Conservation (phyloP, 2,888 invertebrate species). For the Dilophus febrilis region DNA sequence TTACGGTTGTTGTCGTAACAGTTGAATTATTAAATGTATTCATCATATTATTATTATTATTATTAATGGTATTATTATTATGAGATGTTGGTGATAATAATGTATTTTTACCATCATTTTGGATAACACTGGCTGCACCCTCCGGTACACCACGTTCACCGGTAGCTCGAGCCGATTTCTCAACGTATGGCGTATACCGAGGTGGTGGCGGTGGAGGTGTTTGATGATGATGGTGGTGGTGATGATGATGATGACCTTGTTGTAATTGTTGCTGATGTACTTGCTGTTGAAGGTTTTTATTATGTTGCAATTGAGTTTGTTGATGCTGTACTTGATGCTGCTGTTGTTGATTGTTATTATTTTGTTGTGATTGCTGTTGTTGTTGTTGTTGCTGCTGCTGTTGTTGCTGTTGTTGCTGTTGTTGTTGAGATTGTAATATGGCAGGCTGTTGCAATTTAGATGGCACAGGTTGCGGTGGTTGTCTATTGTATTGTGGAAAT, state of each 20-base stretch:
- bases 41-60: not conserved
- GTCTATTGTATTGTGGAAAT: constrained; percentile 18
- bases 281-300: too few relatives aligned
- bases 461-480: constrained; percentile 1
- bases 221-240: not conserved
- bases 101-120: constrained; percentile 20
- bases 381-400: constrained; percentile 12
- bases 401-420: not conserved
- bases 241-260: too few relatives aligned
- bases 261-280: too few relatives aligned
- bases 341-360: constrained; percentile 16
- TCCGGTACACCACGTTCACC: constrained; percentile 53
- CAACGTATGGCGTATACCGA: constrained; percentile 14
- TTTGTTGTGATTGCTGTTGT: constrained; percentile 21
- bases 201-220: constrained; percentile 6
- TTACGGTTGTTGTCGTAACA: constrained; percentile 18
- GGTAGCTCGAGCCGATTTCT: constrained; percentile 12
- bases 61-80: constrained; percentile 15
- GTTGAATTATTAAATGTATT: constrained; percentile 21
- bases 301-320: too few relatives aligned
- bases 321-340: constrained; percentile 3
- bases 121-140: constrained; percentile 45
- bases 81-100: constrained; percentile 33
- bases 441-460: not conserved
- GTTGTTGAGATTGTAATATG: not conserved